Conservation (phyloP, 2,113 vertebrate species). For the Tenebrosternarchus preto region DNA sequence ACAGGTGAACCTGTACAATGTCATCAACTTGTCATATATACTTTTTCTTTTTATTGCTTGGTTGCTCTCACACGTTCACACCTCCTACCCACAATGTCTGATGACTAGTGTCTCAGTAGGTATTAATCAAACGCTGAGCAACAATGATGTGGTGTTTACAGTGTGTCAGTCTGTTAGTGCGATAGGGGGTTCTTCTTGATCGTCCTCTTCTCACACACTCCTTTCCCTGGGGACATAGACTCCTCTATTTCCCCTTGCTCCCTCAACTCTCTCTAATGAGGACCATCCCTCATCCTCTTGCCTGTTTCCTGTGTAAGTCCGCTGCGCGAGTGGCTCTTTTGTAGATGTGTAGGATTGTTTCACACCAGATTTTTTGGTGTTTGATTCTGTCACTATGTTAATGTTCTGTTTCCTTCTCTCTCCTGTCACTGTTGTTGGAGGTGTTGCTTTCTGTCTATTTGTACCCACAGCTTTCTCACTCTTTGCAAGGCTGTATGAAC, state of each 20-base stretch:
- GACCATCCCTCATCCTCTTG: constrained; percentile 38
- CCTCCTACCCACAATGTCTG: neutral
- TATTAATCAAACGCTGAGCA: constrained; percentile 49
- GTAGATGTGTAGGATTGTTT: constrained; percentile 28
- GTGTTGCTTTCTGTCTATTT: neutral
- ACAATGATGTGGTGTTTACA: constrained; percentile 31
- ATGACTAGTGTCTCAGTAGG: constrained; percentile 33
- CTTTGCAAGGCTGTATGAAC: constrained; percentile 2
- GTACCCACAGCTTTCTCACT: neutral
- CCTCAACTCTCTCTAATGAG: constrained; percentile 44
- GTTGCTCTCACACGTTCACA: neutral
- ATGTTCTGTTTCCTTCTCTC: constrained; percentile 2
- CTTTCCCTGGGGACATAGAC: constrained; percentile 45
- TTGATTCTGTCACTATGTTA: neutral
- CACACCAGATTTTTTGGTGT: neutral
- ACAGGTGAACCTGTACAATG: neutral
- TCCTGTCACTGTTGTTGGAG: neutral
- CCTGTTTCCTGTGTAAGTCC: neutral
- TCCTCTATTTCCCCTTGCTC: constrained; percentile 35
- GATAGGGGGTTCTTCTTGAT: constrained; percentile 42
- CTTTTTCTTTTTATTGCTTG: neutral
- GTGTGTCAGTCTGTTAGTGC: constrained; percentile 34
- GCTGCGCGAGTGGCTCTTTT: neutral
- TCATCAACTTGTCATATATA: neutral
- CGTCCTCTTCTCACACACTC: constrained; percentile 30